Evolutionary conservation across 92 coral and sea anemone species (phyloP).

Genomic region (Palythoa grandis): DNA sequence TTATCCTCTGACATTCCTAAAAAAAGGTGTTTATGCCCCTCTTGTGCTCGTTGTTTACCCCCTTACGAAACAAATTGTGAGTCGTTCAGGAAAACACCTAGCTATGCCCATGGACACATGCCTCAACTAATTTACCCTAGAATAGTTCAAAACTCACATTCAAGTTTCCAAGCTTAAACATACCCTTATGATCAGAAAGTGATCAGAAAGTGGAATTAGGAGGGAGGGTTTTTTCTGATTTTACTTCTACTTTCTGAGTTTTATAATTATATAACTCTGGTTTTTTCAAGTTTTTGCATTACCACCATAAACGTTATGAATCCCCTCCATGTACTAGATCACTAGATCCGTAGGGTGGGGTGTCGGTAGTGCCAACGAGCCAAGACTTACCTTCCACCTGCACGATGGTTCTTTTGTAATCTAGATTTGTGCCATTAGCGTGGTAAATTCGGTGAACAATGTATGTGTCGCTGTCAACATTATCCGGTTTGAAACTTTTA

Average conservation of each 20-base stretch:
- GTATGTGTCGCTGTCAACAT: constrained; percentile 15
- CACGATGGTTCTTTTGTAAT: constrained; percentile 33
- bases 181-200: neutral
- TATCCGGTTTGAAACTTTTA: constrained; percentile 39
- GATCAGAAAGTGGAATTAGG: neutral
- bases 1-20: neutral
- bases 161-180: neutral
- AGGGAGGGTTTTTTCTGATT: neutral
- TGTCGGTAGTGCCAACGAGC: neutral
- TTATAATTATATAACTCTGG: neutral
- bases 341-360: neutral
- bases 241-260: neutral
- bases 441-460: constrained; percentile 22
- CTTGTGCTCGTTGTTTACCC: neutral
- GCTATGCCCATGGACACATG: neutral
- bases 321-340: neutral
- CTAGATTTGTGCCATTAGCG: constrained; percentile 27
- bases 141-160: neutral
- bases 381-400: constrained; percentile 34
- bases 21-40: neutral
- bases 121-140: neutral
- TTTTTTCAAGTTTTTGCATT: neutral
- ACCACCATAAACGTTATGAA: neutral
- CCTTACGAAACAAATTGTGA: neutral
- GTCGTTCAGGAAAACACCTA: neutral